A percentile compares a stretch with the other conserved stretches of the same genome.
Conservation (phyloP, 1,140 invertebrate genomes). For the Pararge aegeria region DNA sequence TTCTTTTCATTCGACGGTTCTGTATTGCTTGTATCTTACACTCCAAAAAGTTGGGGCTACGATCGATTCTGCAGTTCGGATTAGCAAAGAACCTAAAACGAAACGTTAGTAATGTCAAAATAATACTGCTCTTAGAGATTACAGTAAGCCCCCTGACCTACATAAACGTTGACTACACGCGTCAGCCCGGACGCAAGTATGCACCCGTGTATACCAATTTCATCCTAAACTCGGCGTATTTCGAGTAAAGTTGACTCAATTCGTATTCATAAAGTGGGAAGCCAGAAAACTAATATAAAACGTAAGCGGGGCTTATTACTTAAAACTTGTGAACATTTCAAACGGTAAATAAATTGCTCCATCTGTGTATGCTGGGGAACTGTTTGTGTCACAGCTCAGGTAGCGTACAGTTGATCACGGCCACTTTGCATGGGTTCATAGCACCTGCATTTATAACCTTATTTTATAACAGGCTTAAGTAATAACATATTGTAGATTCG, state of each 20-base stretch:
- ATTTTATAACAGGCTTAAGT: no score
- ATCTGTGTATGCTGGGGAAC: slow-evolving; percentile 32
- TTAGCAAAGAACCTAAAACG: no score
- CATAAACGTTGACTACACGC: background rate
- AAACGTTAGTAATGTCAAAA: no score
- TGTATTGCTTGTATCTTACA: no score
- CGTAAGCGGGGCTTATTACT: slow-evolving; percentile 46
- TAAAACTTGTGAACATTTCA: slow-evolving; percentile 39
- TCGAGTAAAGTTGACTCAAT: slow-evolving; percentile 40
- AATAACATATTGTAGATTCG: no score
- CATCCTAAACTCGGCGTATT: slow-evolving; percentile 32
- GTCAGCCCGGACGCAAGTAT: background rate
- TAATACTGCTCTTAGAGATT: no score
- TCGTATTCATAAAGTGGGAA: slow-evolving; percentile 48
- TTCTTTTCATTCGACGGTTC: no score
- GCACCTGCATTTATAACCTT: no score
- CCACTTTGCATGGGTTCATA: background rate
- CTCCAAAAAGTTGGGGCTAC: no score
- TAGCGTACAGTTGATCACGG: background rate
- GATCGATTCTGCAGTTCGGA: no score
- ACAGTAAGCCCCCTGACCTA: no score
- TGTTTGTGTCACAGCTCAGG: slow-evolving; percentile 21
- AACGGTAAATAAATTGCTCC: slow-evolving; percentile 44
- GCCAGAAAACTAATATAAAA: slow-evolving; percentile 50
- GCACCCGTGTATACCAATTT: slow-evolving; percentile 17